Evolutionary conservation across 2,113 vertebrate genomes (phyloP).

Genomic region (Prunella himalayana): DNA sequence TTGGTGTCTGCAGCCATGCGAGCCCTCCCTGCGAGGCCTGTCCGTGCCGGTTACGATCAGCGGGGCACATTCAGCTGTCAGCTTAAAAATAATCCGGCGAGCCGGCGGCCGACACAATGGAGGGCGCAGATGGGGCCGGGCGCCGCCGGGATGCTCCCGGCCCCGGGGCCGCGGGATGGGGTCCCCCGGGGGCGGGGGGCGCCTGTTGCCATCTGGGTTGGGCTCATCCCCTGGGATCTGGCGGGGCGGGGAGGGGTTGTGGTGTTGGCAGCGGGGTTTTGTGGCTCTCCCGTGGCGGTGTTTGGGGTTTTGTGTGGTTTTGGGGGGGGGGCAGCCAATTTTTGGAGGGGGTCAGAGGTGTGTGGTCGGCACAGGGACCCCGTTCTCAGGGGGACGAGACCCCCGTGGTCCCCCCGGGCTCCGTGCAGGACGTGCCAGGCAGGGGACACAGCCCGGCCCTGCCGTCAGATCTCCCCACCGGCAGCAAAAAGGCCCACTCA

Average conservation of each 20-base stretch:
- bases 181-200: neutral
- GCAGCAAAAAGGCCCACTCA: constrained; percentile 12
- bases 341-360: rapidly evolving
- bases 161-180: neutral
- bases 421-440: rapidly evolving
- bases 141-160: neutral
- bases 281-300: rapidly evolving
- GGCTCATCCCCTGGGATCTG: rapidly evolving
- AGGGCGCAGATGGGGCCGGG: constrained; percentile 37
- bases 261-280: neutral
- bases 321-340: rapidly evolving
- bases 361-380: rapidly evolving
- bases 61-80: constrained; percentile 61
- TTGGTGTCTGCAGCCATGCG: neutral
- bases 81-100: constrained; percentile 57
- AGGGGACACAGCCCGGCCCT: neutral
- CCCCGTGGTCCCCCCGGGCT: neutral
- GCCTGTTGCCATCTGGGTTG: neutral
- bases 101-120: constrained; percentile 31
- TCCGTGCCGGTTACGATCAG: constrained; percentile 28
- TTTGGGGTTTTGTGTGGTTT: neutral
- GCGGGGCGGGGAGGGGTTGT: rapidly evolving
- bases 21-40: neutral
- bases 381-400: rapidly evolving
- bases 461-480: neutral